Percentiles rank a stretch among this genome's conserved stretches.
Conservation (phyloP, 2,888 invertebrate genomes). For the Horisme vitalbata region DNA sequence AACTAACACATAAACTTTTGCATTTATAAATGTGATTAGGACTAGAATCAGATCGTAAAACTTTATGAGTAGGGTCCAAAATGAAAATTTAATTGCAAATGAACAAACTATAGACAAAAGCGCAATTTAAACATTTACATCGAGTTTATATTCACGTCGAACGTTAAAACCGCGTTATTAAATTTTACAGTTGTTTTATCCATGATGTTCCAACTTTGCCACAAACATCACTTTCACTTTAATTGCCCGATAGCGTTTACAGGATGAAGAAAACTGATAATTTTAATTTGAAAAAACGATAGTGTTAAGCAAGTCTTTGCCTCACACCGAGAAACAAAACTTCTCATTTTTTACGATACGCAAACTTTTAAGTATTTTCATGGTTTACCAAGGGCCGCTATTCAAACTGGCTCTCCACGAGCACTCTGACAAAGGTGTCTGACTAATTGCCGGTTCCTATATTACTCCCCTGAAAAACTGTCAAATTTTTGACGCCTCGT, state of each 20-base stretch:
- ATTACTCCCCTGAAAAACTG: too few species aligned
- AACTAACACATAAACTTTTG: too few species aligned
- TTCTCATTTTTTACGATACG: too few species aligned
- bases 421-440: too few species aligned
- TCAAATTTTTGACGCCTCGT: too few species aligned
- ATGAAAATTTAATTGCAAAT: neutral
- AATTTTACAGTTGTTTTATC: neutral
- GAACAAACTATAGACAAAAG: neutral
- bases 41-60: too few species aligned
- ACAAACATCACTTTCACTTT: neutral
- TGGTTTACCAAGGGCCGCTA: too few species aligned
- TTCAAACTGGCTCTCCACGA: too few species aligned
- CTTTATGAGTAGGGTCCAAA: neutral
- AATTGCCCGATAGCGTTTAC: slow-evolving; percentile 9
- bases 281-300: slow-evolving; percentile 12
- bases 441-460: too few species aligned
- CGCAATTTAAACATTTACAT: too few species aligned
- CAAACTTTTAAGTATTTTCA: too few species aligned
- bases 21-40: too few species aligned
- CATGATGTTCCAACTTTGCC: neutral
- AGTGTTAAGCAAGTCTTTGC: slow-evolving; percentile 6
- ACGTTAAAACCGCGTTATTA: neutral
- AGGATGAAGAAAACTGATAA: slow-evolving; percentile 3
- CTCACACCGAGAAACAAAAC: neutral
- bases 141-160: neutral